Evolutionary conservation across 2,888 invertebrate species (phyloP), one percentile per base, ranked within the genome.

Genomic region (Emmelina monodactyla): DNA sequence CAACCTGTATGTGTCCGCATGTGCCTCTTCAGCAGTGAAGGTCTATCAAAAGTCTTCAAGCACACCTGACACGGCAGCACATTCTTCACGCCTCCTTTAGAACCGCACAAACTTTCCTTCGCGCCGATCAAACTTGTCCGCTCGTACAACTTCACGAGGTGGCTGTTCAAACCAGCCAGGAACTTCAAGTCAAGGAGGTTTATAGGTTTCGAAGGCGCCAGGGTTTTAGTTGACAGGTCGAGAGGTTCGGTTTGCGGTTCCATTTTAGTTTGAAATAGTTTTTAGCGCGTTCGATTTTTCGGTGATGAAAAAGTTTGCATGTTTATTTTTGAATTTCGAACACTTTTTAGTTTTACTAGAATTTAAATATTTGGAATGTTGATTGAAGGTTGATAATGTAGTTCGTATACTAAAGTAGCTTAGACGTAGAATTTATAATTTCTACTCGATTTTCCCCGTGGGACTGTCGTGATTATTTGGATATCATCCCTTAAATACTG

Each of bases 1-100:
- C 48, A 62, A 83, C 87, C 87, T 37, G 88, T 88, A 51, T 88
- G 88, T 0, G 86, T 87, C 33, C 88, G 63, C 68, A 86, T 82
- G 51, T 88, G 88, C 41, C 88, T 61, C 46, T 86, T 86, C 42
- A 88, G 53, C 37, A 88, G 54, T 1, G 87, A 88, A 0, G 88
- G 88, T 31, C 88, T 64, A 49, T 88, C 88, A 48, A 88, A 88
- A 14, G 83, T 82, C 64, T 88, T 88, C 32, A 83, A 67, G 48
- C 88, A 88, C 1, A 83, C 83, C 28, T 84, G 83, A 49, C 88
- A 88, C 0, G 79, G 78, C 34, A 79, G 53, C 4, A 75, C 58
- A 25, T 68, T 75, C 53, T 76, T 78, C 39, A 55, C 35, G 34
- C 43, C 44, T 3, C 32, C 44, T 33, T 51, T 56, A 0, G 55